Base-by-base conservation (phyloP, 2,888 invertebrate genomes). In the Pandemis heparana region DNA sequence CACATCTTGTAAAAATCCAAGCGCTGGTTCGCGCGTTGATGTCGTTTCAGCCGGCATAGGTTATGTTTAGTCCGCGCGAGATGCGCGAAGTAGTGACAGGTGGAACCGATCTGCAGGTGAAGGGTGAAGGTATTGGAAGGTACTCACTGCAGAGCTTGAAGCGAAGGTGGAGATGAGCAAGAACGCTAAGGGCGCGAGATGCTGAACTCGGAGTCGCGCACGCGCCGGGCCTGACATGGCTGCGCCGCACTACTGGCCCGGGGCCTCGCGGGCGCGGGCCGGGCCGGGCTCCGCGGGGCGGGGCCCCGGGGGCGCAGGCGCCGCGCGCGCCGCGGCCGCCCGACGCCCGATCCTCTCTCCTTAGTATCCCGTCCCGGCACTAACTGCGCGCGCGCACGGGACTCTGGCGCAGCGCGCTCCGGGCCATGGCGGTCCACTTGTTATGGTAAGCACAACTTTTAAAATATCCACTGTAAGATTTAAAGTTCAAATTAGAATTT, bases 161-260 rank as follows among this genome's bases (percentile, higher is more conserved):
- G 81, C 76, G 65, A 86, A 85, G 79, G 81, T 83, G 87, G 83
- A 84, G 79, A 84, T 80, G 78, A 90, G 85, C 75, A 92, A 87
- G 81, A 92, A 81, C 82, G 84, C 83, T 83, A 87, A 85, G 84
- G 88, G 86, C 87, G 86, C 87, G 81, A 91, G 86, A 82, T 85
- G 86, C 79, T 87, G 86, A 89, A 88, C 89, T 79, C 85, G 78
- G 79, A 86, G 86, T 85, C 91, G 92, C 90, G 89, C 89, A 88
- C 92, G 92, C 92, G 91, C 92, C 92, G 90, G 93, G 89, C 93
- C 92, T 89, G 94, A 90, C 93, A 94, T 94, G 93, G 92, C 92
- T 92, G 91, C 90, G 91, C 90, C 89, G 88, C 92, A 89, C 90
- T 92, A 92, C 92, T 92, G 92, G 90, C 82, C 84, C 90, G 88